These are phyloP conservation scores for Merluccius polli DNA, from an alignment of 2,797 vertebrate species.

Conservation along the genomic window DNA sequence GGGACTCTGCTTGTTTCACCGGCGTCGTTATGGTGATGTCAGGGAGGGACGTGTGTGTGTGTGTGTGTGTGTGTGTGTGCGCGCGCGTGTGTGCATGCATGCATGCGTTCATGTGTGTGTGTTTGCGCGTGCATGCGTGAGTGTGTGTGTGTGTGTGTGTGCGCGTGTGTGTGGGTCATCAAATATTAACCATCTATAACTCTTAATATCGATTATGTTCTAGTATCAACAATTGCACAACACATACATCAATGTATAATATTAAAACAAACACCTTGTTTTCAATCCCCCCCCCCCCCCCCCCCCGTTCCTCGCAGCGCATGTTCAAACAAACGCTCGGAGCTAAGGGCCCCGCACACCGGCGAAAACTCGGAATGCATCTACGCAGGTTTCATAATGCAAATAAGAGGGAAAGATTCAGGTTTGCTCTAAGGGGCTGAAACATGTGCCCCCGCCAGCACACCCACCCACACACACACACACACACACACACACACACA, in stretches of 20 bases:
- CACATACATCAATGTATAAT: background rate
- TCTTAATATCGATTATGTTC: background rate
- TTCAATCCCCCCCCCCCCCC: no score
- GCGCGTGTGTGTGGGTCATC: background rate
- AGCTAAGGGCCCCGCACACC: background rate
- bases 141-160: no score
- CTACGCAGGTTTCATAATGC: background rate
- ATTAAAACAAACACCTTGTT: background rate
- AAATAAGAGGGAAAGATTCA: background rate
- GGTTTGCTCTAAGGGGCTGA: background rate
- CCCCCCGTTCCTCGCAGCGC: background rate
- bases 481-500: no score
- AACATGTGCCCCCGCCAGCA: background rate
- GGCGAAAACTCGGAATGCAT: background rate
- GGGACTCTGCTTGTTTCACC: background rate
- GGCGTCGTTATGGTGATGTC: conserved; percentile 6
- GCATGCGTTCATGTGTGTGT: background rate
- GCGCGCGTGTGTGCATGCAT: background rate
- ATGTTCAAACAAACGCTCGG: background rate
- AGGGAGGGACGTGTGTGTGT: background rate
- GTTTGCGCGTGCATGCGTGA: background rate
- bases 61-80: conserved; percentile 2
- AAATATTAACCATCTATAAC: background rate
- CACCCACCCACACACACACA: no score
- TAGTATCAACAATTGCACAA: background rate